Conservation (phyloP, 2,888 invertebrate species). For the Heliconius ismenius region DNA sequence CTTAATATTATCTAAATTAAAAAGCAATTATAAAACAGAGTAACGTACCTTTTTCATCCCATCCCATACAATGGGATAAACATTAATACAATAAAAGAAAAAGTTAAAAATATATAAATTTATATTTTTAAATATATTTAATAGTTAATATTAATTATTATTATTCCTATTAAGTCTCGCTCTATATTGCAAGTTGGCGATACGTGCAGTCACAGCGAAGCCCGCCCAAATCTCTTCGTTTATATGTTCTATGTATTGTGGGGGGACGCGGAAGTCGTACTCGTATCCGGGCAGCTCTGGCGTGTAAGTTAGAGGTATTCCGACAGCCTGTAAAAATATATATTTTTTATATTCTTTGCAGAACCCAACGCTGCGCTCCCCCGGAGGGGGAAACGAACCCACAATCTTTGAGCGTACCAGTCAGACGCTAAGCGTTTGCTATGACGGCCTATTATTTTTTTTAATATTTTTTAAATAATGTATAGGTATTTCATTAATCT, state of each 20-base stretch:
- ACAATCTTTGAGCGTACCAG: too few relatives aligned
- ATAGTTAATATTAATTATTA: neutral
- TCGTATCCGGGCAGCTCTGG: constrained; percentile 61
- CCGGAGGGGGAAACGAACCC: too few relatives aligned
- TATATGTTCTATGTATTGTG: constrained; percentile 57
- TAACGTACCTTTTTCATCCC: neutral
- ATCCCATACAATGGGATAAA: neutral
- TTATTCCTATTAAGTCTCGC: constrained; percentile 34
- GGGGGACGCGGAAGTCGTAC: constrained; percentile 55
- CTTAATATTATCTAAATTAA: too few relatives aligned
- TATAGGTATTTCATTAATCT: too few relatives aligned
- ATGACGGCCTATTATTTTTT: too few relatives aligned
- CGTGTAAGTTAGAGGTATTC: constrained; percentile 62
- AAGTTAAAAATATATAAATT: neutral
- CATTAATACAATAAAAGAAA: neutral
- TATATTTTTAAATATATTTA: neutral
- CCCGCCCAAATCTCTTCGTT: constrained; percentile 64
- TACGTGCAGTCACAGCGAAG: constrained; percentile 57
- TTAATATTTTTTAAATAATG: too few relatives aligned
- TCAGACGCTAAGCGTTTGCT: too few relatives aligned
- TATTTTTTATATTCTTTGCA: too few relatives aligned
- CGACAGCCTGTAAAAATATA: constrained; percentile 48
- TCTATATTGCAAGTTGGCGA: constrained; percentile 52
- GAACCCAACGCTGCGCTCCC: too few relatives aligned
- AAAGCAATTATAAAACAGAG: neutral